Percentiles rank a stretch among this genome's conserved stretches.
Evolutionary conservation across 1,140 invertebrate species (phyloP).

Genomic region (Venustaconcha ellipsiformis): DNA sequence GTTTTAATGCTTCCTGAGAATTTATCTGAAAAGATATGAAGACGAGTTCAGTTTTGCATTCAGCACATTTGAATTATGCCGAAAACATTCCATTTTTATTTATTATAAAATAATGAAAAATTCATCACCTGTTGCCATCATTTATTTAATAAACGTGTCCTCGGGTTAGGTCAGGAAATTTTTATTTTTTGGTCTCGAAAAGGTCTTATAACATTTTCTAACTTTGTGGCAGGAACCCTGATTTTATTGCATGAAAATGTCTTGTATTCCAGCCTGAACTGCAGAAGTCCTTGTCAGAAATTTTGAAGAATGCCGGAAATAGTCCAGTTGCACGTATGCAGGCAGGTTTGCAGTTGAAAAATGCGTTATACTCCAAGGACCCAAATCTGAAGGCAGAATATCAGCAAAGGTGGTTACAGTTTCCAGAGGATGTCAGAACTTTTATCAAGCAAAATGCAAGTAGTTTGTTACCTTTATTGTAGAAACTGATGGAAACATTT

Average conservation of each 20-base stretch:
- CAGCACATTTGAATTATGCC: no score
- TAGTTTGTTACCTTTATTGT: constrained; percentile 13
- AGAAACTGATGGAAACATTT: no score
- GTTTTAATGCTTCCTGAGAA: not conserved
- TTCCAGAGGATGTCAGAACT: constrained; percentile 86
- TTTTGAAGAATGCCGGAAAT: constrained; percentile 89
- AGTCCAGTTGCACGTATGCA: constrained; percentile 96
- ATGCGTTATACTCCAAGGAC: constrained; percentile 98
- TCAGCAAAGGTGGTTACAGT: constrained; percentile 91
- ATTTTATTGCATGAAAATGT: constrained; percentile 1
- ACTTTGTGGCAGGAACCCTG: no score
- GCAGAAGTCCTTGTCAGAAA: constrained; percentile 92
- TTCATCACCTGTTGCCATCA: not conserved
- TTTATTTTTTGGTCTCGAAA: not conserved
- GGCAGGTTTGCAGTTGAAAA: constrained; percentile 98
- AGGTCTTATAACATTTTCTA: no score
- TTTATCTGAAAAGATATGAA: no score
- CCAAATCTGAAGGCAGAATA: constrained; percentile 82
- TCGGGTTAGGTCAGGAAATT: not conserved
- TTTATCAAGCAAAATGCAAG: constrained; percentile 97
- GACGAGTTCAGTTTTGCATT: no score
- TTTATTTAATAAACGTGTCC: constrained; percentile 1
- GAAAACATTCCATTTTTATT: no score
- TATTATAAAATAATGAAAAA: not conserved
- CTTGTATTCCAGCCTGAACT: constrained; percentile 82